Percentiles rank a stretch among this genome's conserved stretches.
Conservation (phyloP, 2,888 invertebrate genomes). For the Pollenia labialis region DNA sequence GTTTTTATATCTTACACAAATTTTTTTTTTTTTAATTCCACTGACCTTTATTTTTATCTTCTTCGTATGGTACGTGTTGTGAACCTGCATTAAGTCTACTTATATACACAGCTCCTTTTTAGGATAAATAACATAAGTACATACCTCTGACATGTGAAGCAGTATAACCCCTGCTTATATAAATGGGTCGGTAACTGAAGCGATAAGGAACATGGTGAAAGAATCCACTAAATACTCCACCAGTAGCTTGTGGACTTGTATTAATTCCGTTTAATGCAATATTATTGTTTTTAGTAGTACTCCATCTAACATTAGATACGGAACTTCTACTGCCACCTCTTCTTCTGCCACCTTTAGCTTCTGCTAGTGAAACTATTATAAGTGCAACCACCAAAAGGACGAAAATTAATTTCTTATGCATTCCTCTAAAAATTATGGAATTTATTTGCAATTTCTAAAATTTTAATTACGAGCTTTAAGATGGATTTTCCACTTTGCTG, state of each 20-base stretch:
- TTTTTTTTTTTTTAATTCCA: too few species aligned
- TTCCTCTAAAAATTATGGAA: too few species aligned
- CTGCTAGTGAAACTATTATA: not conserved
- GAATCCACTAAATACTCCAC: not conserved
- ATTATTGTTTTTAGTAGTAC: not conserved
- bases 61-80: too few species aligned
- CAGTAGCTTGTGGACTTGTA: not conserved
- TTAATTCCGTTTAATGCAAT: not conserved
- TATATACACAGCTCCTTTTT: too few species aligned
- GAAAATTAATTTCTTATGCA: not conserved
- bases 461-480: too few species aligned
- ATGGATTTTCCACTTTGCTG: too few species aligned
- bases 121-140: not conserved
- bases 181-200: not conserved
- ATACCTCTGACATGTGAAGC: not conserved
- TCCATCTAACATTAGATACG: not conserved
- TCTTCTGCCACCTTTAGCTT: not conserved
- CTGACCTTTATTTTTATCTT: too few species aligned
- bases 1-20: too few species aligned
- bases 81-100: too few species aligned
- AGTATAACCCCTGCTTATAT: not conserved
- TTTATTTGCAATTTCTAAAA: too few species aligned
- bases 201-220: constrained; percentile 2
- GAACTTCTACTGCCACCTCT: not conserved
- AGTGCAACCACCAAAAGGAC: not conserved